Conservation (phyloP, 2,797 vertebrate genomes). For the Mallotus villosus region DNA sequence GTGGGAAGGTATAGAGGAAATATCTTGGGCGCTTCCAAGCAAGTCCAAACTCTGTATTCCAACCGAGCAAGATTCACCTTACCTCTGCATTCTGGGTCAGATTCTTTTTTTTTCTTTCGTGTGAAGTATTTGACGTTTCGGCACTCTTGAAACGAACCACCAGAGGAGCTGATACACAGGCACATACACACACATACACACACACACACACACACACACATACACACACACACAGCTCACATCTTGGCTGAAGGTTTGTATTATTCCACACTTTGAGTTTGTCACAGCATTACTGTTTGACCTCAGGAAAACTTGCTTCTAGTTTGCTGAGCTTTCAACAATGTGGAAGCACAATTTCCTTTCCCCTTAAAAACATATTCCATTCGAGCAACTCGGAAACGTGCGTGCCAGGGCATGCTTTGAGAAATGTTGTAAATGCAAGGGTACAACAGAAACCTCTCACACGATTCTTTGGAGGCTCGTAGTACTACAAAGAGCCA, state of each 20-base stretch:
- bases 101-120: background rate
- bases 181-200: slow-evolving; percentile 17
- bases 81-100: slow-evolving; percentile 51
- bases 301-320: slow-evolving; percentile 33
- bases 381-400: slow-evolving; percentile 2
- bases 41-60: slow-evolving; percentile 25
- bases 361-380: slow-evolving; percentile 12
- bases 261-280: slow-evolving; percentile 42
- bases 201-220: slow-evolving; percentile 15
- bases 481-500: background rate
- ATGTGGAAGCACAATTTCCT: slow-evolving; percentile 17
- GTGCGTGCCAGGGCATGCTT: slow-evolving; percentile 18
- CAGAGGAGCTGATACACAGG: slow-evolving; percentile 10
- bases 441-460: slow-evolving; percentile 11
- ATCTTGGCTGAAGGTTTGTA: slow-evolving; percentile 28
- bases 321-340: slow-evolving; percentile 51
- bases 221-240: slow-evolving; percentile 11
- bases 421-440: slow-evolving; percentile 23
- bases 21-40: slow-evolving; percentile 42
- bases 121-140: background rate
- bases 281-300: slow-evolving; percentile 33
- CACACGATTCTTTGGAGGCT: slow-evolving; percentile 12
- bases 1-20: slow-evolving; percentile 43
- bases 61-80: slow-evolving; percentile 52
- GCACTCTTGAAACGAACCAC: background rate